Evolutionary conservation across 1,140 invertebrate genomes (phyloP), one percentile per base, ranked within the genome.

Genomic region (Teleopsis dalmanni): DNA sequence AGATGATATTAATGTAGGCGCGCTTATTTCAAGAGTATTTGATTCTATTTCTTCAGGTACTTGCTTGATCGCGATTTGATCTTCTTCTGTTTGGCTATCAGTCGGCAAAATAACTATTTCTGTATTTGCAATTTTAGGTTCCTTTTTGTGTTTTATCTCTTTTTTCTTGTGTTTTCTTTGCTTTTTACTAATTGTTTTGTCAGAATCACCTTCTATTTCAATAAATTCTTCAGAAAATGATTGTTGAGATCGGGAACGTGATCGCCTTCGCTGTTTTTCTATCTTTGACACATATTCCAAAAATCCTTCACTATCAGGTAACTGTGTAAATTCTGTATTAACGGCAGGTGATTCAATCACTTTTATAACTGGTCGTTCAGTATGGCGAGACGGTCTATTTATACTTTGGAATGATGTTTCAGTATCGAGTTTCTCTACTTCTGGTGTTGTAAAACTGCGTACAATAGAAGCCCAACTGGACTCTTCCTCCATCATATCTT

Each of bases 241-340:
- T 31, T 65, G 54, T 37, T 63, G 65, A 10, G 66, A 65, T 13
- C 63, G 62, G 2, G 63, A 65, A 4, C 66, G 54, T 16, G 66
- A 67, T 7, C 66, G 57, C 41, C 51, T 56, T 41, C 58, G 48
- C 22, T 40, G 47, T 27, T 52, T 51, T 40, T 52, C 40, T 44
- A 62, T 60, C 33, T 62, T 69, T 14, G 58, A 59, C 23, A 43
- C 22, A 19, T 55, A 56, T 52, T 59, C 57, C 16, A 63, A 34
- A 46, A 68, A 68, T 22, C 56, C 64, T 21, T 66, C 51, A 2
- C 64, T 55, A 25, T 52, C 58, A n/a, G 52, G 47, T 13, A 49
- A 31, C 19, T 51, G 25, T n/a, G 51, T 22, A 11, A 55, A 47
- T 38, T 51, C 40, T 2, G 37, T 14, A 25, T 33, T 27, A 35